Evolutionary conservation across 2,113 vertebrate genomes (phyloP), one percentile per base, ranked within the genome.

Genomic region (Sander vitreus): DNA sequence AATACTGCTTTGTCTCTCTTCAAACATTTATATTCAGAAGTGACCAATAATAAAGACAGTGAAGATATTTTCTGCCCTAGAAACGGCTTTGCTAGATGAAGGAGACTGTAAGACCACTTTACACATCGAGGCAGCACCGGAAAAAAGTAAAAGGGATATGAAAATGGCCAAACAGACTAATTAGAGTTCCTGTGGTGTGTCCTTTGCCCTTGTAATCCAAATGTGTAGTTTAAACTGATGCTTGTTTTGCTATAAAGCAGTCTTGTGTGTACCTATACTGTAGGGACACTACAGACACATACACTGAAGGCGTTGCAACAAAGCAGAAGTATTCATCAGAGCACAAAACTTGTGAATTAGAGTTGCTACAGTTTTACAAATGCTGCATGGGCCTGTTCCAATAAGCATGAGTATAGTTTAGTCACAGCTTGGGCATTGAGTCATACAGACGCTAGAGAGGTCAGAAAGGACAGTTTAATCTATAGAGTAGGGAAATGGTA

Each of bases 301-400:
- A 58, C 25, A 48, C 5, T 54, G 74, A 80, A 65, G 39, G 11
- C 47, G 70, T 66, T 57, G 39, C 47, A 78, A 86, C 23, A 25
- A 72, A 81, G 71, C 58, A 63, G 78, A 88, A 78, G 73, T 69
- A 33, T 6, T 39, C 33, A 21, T 70, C 11, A 33, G 13, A 48
- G 19, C 2, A 71, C 30, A 57, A 51, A 45, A 30, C 19, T 51
- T 30, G 30, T 13, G 30, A 80, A 67, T 9, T 51, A 4, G 8
- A 76, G 27, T 80, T 79, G 58, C 36, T 6, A 48, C 33, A 79
- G 73, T 57, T 19, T 19, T 36, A 36, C 4, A 19, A 36, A 30
- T 63, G 2, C 3, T 54, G 59, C 62, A 57, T 8, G 43, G 9
- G 21, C 1, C 6, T 45, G 3, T 65, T 79, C 14, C 73, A 50